Evolutionary conservation across 1,140 invertebrate species (phyloP), one percentile per base, ranked within the genome.

Genomic region (Psilanteris sp.): DNA sequence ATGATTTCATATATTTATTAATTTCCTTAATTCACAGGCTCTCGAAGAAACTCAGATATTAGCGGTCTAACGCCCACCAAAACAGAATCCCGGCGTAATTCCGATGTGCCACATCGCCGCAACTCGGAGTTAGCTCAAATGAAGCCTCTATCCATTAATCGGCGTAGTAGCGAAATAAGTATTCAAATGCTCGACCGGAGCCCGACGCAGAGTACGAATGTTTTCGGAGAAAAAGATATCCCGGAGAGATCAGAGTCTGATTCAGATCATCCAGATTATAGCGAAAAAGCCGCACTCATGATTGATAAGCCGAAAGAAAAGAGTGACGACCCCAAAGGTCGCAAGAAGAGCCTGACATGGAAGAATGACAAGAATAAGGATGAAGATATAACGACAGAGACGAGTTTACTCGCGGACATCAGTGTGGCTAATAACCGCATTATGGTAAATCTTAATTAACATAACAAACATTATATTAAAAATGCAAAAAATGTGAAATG

Each of bases 351-450:
- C 48, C 50, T 87, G 7, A 83, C 83, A 1, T 87, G 85, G 85
- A 85, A 87, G 41, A 83, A 76, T 0, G 85, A 86, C 3, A 81
- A 79, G 5, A 81, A 54, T 9, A 84, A 82, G 11, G 83, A 86
- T 4, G 85, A 86, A 24, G 84, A 85, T 29, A 87, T 86, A 3
- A 86, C 86, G 3, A 86, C 84, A 0, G 87, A 88, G 29, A 85
- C 85, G 3, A 88, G 83, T 32, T 74, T 89, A 16, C 79, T 89
- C 29, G 77, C 87, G 3, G 83, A 86, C 5, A 46, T 39, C 6
- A 46, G 34, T 10, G 27, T 55, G 7, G 41, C 32, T 44, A 67
- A 61, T 22, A 70, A 74, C 29, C 84, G 78, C 71, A 48, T 83
- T 0, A 70, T 68, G 64, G 72, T 76, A 75, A 64, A 15, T 27